Percentiles rank a stretch among this genome's conserved stretches.
These are phyloP conservation scores for Drosophila mettleri DNA, from an alignment of 2,888 invertebrate genomes.

Conservation along the genomic window DNA sequence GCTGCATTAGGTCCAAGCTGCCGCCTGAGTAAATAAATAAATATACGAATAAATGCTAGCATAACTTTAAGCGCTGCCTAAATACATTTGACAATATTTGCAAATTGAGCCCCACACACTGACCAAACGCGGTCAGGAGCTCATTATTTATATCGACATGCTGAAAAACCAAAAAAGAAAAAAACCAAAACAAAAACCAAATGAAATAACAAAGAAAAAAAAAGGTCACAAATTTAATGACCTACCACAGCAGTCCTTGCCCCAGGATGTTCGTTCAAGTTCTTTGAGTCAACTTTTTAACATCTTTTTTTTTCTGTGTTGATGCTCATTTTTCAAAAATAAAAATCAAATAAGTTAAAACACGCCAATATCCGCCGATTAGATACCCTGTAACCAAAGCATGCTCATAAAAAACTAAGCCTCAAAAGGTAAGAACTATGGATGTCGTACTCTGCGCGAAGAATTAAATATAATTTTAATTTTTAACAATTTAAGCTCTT, in stretches of 20 bases:
- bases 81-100: conserved; percentile 48
- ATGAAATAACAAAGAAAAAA: conserved; percentile 11
- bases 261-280: conserved; percentile 44
- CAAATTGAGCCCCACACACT: conserved; percentile 36
- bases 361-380: neutral
- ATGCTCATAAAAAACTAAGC: neutral
- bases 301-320: conserved; percentile 36
- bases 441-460: no score
- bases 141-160: conserved; percentile 72
- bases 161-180: conserved; percentile 2
- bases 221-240: conserved; percentile 66
- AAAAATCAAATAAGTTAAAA: conserved; percentile 17
- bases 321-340: conserved; percentile 42
- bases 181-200: neutral
- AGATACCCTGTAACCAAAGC: neutral
- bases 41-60: conserved; percentile 10
- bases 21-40: conserved; percentile 19
- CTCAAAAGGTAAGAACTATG: no score
- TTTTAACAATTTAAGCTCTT: no score
- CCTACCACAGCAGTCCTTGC: conserved; percentile 53
- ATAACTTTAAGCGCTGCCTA: conserved; percentile 9
- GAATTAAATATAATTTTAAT: no score
- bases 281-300: conserved; percentile 46
- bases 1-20: neutral
- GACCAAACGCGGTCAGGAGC: conserved; percentile 24